Conservation (phyloP, 2,888 invertebrate genomes). For the Mayetiola destructor region DNA sequence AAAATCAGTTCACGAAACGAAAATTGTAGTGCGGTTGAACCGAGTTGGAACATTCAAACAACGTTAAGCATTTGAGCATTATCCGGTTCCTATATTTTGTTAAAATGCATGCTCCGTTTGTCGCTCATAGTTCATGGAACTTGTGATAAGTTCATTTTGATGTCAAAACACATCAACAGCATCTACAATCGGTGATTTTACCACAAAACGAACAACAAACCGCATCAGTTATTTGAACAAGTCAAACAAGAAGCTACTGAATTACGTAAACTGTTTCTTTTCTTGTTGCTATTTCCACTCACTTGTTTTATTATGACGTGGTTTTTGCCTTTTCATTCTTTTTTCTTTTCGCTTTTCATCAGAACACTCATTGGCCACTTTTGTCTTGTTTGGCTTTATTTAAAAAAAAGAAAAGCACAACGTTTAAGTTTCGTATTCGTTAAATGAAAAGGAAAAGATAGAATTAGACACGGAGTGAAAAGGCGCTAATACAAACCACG, state of each 20-base stretch:
- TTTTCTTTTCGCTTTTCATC: background rate
- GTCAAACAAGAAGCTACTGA: background rate
- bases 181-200: background rate
- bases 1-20: no score
- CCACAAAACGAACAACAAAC: background rate
- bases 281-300: background rate
- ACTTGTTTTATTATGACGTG: background rate
- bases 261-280: slow-evolving; percentile 11
- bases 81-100: no score
- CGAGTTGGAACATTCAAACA: no score
- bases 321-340: background rate
- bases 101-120: no score
- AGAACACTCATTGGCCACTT: no score
- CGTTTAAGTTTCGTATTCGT: background rate
- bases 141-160: slow-evolving; percentile 12
- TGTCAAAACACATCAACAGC: slow-evolving; percentile 8
- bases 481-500: slow-evolving; percentile 6
- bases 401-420: no score
- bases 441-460: slow-evolving; percentile 4
- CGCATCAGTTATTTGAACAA: background rate
- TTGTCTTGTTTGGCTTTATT: no score
- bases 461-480: slow-evolving; percentile 12
- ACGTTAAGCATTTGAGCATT: no score
- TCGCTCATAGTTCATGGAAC: slow-evolving; percentile 11
- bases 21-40: no score